Evolutionary conservation across 2,113 vertebrate species (phyloP), one percentile per base, ranked within the genome.

Genomic region (Scopus umbretta): DNA sequence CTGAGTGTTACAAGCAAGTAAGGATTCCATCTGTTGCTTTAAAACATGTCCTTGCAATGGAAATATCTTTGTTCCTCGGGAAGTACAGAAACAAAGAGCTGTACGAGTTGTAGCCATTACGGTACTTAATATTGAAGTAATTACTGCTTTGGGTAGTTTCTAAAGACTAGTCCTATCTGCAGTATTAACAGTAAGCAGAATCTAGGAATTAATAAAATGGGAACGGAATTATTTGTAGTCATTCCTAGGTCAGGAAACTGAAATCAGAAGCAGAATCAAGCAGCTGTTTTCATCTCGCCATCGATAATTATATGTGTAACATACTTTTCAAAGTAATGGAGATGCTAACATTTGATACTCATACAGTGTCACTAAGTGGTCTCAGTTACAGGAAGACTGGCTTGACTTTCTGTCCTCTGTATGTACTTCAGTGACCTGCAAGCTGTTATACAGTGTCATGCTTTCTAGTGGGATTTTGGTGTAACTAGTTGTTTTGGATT

Each of bases 401-500:
- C 21, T 78, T 86, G 42, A n/a, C 9, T 80, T 42, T n/a, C 14
- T 47, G 23, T 78, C 18, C 16, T 89, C 38, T 73, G 3, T 42
- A 7, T 49, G 59, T 72, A 11, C 23, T 85, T 80, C 68, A 40
- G 30, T 62, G 75, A 66, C 21, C 78, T 71, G 10, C 0, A 76
- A n/a, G 27, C 40, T 84, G 13, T 40, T 78, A 7, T 2, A 32
- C 7, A 26, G 13, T 36, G 10, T 34, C 11, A 6, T 45, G 12
- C 26, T 42, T 87, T 40, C 29, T 40, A 20, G 56, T 62, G 62
- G n/a, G 17, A 63, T 76, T 81, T 68, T 25, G 30, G 9, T 90
- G 22, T 93, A 76, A 88, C 21, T 82, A 7, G n/a, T 80, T 94
- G 52, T 81, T 97, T 91, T 94, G 61, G 30, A 68, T 97, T 94